phyloP scores from a whole-genome alignment of 2,113 vertebrate species.

The Ploceus nigricollis region DNA sequence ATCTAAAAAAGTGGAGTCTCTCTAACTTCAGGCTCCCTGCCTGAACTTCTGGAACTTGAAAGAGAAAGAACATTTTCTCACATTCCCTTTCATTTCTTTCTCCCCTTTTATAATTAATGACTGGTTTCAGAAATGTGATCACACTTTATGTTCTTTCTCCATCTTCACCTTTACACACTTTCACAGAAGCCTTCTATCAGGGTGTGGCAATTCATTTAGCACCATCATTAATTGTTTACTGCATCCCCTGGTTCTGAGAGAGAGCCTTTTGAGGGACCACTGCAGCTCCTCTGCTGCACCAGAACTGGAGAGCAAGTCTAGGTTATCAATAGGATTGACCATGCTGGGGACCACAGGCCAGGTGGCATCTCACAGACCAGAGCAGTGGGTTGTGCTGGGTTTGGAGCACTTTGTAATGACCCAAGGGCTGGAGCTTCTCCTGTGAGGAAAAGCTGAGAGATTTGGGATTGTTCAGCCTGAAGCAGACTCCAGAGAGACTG shows the following conservation, averaged over 20 bases:
- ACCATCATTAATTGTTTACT: constrained; percentile 9
- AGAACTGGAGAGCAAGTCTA: not conserved
- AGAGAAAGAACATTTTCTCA: constrained; percentile 40
- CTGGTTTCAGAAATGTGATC: not conserved
- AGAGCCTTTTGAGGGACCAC: not conserved
- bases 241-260: not conserved
- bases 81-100: constrained; percentile 41
- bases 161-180: not conserved
- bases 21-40: not conserved
- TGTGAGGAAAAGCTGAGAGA: not conserved
- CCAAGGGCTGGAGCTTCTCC: not conserved
- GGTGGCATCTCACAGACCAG: not conserved
- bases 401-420: not conserved
- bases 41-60: constrained; percentile 15
- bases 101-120: constrained; percentile 39
- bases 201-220: constrained; percentile 5
- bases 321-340: not conserved
- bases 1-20: not conserved
- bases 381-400: not conserved
- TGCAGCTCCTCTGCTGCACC: not conserved
- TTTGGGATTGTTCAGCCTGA: not conserved
- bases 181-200: not conserved
- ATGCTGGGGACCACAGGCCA: not conserved
- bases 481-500: not conserved
- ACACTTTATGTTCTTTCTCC: not conserved